Percentiles rank a stretch among this genome's conserved stretches.
Conservation (phyloP, 2,888 invertebrate genomes). For the Allacma fusca region DNA sequence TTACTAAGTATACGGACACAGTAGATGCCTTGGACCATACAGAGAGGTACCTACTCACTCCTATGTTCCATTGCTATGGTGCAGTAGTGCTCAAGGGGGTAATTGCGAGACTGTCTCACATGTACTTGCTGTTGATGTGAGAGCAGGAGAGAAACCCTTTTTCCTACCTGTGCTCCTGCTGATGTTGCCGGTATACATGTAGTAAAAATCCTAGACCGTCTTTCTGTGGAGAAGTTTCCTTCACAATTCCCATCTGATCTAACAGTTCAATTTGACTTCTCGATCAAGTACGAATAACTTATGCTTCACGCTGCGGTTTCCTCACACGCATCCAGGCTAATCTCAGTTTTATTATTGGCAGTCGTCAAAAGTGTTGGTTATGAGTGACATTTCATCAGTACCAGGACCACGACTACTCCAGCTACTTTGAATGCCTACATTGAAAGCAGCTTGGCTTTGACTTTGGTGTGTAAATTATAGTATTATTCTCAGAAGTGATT, state of each 20-base stretch:
- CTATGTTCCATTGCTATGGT: not conserved
- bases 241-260: constrained; percentile 33
- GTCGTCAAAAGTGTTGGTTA: not conserved
- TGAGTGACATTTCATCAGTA: too few species aligned
- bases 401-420: too few species aligned
- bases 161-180: constrained; percentile 29
- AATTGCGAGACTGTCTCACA: not conserved
- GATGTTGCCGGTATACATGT: not conserved
- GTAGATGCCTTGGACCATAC: not conserved
- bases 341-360: not conserved
- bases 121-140: not conserved
- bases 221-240: constrained; percentile 18
- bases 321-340: not conserved
- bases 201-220: not conserved
- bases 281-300: constrained; percentile 37
- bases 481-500: not conserved
- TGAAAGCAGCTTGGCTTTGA: too few species aligned
- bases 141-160: constrained; percentile 34
- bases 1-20: not conserved
- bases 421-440: too few species aligned
- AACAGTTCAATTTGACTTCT: constrained; percentile 43
- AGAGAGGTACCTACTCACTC: not conserved
- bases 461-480: too few species aligned
- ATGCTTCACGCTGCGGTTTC: constrained; percentile 8
- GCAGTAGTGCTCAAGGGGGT: not conserved